phyloP scores from a whole-genome alignment of 2,888 invertebrate species.

The Ametastegia equiseti region DNA sequence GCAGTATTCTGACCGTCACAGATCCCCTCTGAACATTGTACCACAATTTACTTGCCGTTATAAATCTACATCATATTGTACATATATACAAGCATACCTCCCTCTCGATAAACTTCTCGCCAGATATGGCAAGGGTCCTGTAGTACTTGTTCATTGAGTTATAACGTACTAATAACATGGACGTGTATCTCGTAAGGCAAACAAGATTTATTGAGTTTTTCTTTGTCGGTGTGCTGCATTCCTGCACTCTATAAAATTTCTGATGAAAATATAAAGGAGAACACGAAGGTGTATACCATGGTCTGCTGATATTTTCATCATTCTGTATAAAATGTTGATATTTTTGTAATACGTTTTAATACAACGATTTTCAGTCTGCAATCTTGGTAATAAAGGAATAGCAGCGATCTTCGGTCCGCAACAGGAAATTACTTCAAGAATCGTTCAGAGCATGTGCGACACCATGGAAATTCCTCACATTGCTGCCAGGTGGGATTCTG shows the following conservation, averaged over 20 bases:
- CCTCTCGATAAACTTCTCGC: not conserved
- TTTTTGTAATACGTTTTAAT: not conserved
- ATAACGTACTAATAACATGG: not conserved
- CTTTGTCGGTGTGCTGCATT: not conserved
- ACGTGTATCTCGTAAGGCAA: not conserved
- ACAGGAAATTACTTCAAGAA: conserved; percentile 82
- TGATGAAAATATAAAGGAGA: not conserved
- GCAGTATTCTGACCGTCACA: not conserved
- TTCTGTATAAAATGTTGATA: no score
- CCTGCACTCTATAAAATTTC: not conserved
- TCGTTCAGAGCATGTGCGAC: conserved; percentile 91
- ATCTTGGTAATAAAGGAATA: conserved; percentile 80
- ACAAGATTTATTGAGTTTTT: not conserved
- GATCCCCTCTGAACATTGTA: not conserved
- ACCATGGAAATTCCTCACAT: conserved; percentile 92
- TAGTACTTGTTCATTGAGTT: not conserved
- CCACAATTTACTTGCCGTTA: not conserved
- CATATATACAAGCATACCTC: not conserved
- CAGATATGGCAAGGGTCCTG: not conserved
- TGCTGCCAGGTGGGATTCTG: conserved; percentile 85
- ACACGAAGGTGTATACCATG: no score
- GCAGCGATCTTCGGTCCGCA: conserved; percentile 92
- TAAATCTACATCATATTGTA: not conserved
- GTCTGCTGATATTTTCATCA: not conserved
- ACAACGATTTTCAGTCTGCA: conserved; percentile 78